These are phyloP conservation scores for Hemiscyllium ocellatum DNA, from an alignment of 2,113 vertebrate species.

Conservation along the genomic window DNA sequence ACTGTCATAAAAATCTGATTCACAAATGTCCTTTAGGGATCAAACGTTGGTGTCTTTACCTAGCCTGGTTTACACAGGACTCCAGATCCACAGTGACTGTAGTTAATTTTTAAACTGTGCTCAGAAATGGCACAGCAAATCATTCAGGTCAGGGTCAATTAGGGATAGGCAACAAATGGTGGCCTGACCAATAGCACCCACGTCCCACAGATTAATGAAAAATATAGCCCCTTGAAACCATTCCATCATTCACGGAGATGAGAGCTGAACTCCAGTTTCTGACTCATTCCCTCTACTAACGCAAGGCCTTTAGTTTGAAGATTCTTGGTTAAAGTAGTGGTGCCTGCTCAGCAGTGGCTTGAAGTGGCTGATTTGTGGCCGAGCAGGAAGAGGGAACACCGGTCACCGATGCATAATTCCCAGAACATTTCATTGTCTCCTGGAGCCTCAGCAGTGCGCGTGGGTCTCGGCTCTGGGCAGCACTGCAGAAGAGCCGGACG, in stretches of 20 bases:
- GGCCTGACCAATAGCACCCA: too few species aligned
- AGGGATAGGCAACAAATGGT: too few species aligned
- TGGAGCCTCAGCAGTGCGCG: constrained; percentile 47
- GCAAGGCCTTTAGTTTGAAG: not conserved
- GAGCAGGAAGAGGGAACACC: not conserved
- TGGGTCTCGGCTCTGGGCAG: constrained; percentile 35
- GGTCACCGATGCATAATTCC: constrained; percentile 49
- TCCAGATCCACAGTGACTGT: too few species aligned
- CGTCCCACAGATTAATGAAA: too few species aligned
- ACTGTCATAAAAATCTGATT: too few species aligned
- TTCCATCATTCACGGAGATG: not conserved
- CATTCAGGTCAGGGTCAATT: too few species aligned
- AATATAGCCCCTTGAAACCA: not conserved
- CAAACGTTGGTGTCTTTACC: too few species aligned
- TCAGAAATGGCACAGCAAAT: too few species aligned
- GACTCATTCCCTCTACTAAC: not conserved
- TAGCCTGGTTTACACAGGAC: too few species aligned
- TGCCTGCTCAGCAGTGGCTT: not conserved
- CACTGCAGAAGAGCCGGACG: constrained; percentile 53
- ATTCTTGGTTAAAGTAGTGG: not conserved
- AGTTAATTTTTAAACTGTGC: too few species aligned
- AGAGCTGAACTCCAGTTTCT: not conserved
- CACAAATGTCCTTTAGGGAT: too few species aligned
- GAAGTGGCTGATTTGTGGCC: not conserved
- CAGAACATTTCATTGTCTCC: constrained; percentile 51